Evolutionary conservation across 2,113 vertebrate genomes (phyloP).

Genomic region (Oryzias melastigma): DNA sequence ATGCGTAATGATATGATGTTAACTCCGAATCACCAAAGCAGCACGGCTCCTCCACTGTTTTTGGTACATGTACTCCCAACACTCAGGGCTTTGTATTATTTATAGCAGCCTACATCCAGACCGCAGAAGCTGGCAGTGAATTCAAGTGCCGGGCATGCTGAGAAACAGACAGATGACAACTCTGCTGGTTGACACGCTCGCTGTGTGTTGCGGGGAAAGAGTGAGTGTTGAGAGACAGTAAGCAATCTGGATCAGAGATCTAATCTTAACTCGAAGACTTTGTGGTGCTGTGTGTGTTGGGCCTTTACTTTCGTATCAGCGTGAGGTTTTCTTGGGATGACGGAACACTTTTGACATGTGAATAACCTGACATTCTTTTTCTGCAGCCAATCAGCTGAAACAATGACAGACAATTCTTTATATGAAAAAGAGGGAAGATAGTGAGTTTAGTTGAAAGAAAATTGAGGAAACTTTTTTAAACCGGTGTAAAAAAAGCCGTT

Average conservation of each 20-base stretch:
- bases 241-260: constrained; percentile 18
- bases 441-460: not conserved
- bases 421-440: too few relatives aligned
- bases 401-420: not conserved
- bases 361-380: not conserved
- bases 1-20: constrained; percentile 52
- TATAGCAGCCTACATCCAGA: constrained; percentile 44
- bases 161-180: constrained; percentile 59
- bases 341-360: not conserved
- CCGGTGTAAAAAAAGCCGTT: too few relatives aligned
- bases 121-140: constrained; percentile 36
- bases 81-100: constrained; percentile 59
- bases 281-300: not conserved
- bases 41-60: constrained; percentile 43
- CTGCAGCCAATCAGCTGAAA: not conserved
- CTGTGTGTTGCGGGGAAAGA: constrained; percentile 15
- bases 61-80: constrained; percentile 54
- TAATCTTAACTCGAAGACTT: constrained; percentile 14
- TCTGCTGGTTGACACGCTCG: constrained; percentile 32
- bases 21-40: constrained; percentile 33
- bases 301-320: not conserved
- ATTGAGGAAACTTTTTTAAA: too few relatives aligned
- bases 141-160: constrained; percentile 48
- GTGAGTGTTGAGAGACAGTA: constrained; percentile 10
- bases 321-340: not conserved